phyloP scores from a whole-genome alignment of 2,888 invertebrate species.

The Drosophila multiciliata region DNA sequence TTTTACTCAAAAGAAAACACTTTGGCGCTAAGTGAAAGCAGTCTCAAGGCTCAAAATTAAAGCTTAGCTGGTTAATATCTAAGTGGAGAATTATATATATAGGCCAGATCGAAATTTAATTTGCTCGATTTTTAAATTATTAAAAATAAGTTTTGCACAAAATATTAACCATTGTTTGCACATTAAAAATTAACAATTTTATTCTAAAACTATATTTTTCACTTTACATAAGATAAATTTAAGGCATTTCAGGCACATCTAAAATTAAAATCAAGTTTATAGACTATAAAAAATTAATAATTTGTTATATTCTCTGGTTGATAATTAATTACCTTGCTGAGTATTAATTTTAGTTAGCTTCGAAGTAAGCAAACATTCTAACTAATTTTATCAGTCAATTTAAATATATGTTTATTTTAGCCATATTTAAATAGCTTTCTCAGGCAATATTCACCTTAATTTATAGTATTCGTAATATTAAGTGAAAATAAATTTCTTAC shows the following conservation, averaged over 20 bases:
- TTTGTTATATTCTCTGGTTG: no score
- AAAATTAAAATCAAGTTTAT: background rate
- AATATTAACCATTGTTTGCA: background rate
- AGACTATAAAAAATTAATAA: background rate
- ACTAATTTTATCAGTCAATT: background rate
- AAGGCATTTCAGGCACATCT: background rate
- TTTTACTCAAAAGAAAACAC: constrained; percentile 16
- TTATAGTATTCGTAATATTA: background rate
- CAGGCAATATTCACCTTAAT: background rate
- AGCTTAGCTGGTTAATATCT: background rate
- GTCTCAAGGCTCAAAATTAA: constrained; percentile 6
- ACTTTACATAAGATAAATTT: background rate
- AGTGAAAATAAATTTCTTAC: no score
- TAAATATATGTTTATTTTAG: background rate
- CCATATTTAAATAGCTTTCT: no score
- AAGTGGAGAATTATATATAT: background rate
- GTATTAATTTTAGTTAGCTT: background rate
- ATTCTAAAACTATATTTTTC: background rate
- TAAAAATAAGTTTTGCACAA: background rate
- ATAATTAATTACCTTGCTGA: background rate
- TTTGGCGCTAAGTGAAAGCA: constrained; percentile 11
- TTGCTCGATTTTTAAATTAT: background rate
- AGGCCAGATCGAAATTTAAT: background rate
- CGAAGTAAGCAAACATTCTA: background rate
- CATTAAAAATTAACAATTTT: background rate